Base-by-base conservation (phyloP, 2,113 vertebrate genomes). In the Malurus alboscapulatus region DNA sequence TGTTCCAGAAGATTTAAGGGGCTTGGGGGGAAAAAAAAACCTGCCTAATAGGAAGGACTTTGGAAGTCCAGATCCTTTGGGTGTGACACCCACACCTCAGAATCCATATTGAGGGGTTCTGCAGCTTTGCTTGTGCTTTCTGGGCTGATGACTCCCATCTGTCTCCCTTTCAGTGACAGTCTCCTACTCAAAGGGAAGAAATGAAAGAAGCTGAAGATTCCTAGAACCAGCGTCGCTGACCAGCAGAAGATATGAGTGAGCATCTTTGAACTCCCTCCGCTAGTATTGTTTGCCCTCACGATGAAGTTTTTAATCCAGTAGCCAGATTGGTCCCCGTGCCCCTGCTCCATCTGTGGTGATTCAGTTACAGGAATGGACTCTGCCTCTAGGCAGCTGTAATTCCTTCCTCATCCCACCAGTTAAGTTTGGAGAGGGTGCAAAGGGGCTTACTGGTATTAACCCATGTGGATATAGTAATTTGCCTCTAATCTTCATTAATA, bases 171-270 rank as follows among this genome's bases (percentile, higher is more conserved):
- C 96, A 98, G 98, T 54, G 98, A 98, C 94, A 98, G 97, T 87
- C 98, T 98, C 50, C 42, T 97, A 51, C 87, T 72, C 54, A 98
- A 97, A 72, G 90, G 72, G 54, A 98, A 98, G 97, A 98, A 98
- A 38, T 98, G 97, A 98, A 86, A 44, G 67, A 89, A 89, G 22
- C 54, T 55, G 13, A 86, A 88, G 86, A 62, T 72, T 82, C n/a
- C 82, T 48, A 76, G 69, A 86, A 48, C 59, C 40, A 62, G 63
- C 7, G 2, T 66, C 0, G 7, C 92, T 80, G 84, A 83, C 85
- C 79, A 88, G 90, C 90, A 92, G 92, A 92, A 81, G 83, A 90
- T 45, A 57, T 0, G 42, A 87, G 71, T 50, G 86, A 92, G 78
- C 87, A 87, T 63, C 68, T 75, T 42, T n/a, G 85, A 72, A 69